Evolutionary conservation across 2,888 invertebrate genomes (phyloP), one percentile per base, ranked within the genome.

Genomic region (Eristalis pertinax): DNA sequence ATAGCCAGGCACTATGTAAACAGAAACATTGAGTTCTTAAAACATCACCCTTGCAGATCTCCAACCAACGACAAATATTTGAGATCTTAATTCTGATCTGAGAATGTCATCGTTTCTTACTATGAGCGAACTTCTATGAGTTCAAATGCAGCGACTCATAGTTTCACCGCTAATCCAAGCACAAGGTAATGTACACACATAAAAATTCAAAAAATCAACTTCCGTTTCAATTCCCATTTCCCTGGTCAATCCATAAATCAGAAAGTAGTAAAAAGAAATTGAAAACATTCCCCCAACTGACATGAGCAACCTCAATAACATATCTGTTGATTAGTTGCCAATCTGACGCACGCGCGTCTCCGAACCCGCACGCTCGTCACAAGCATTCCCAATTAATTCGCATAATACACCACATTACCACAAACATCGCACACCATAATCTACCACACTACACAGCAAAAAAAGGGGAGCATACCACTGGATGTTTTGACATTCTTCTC

Each of bases 401-500:
- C 67, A 77, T 63, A 79, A 79, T 41, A 60, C 73, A 73, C 79
- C 79, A 67, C 50, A 50, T 50, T 50, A 19, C 50, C 50, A 50
- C 50, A 50, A 50, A 19, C 50, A 50, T 50, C 50, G 50, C 19
- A 50, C 50, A 50, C 50, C 50, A 50, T 50, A 50, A 50, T 50
- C 50, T 19, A 50, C 50, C 50, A 50, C 50, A 50, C 19, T 19
- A 84, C 74, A 73, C 50, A n/a, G 29, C 24, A 77, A 73, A 26
- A 64, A 70, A 86, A 83, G 78, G 78, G 86, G 86, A 83, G 86
- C 86, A 78, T 72, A 72, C 64, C 43, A 74, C 50, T 76, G 67
- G 74, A 79, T 87, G 84, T 84, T 87, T 84, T 84, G 84, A 76
- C 78, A 79, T 83, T 73, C 73, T 72, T 76, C 79, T 84, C 76